Percentiles rank a stretch among this genome's conserved stretches.
Conservation (phyloP, 2,797 vertebrate species). For the Vespertilio murinus region DNA sequence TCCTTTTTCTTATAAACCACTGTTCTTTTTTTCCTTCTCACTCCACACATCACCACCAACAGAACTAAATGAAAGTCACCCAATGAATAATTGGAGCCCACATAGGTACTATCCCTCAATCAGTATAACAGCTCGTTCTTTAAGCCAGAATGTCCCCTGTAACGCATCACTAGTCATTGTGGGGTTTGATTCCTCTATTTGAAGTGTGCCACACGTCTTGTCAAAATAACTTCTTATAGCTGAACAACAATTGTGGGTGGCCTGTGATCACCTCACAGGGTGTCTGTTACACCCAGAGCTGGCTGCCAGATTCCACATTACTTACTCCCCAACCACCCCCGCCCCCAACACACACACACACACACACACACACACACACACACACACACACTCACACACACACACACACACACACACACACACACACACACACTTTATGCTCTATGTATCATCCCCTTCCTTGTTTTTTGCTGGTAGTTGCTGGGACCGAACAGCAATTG, state of each 20-base stretch:
- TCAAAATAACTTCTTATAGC: slow-evolving; percentile 73
- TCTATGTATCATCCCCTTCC: slow-evolving; percentile 70
- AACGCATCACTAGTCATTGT: slow-evolving; percentile 9
- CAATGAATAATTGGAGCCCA: background rate
- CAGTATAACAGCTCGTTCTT: slow-evolving; percentile 6
- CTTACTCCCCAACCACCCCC: slow-evolving; percentile 14
- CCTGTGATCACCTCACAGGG: slow-evolving; percentile 71
- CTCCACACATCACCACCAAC: no score
- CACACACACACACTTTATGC: slow-evolving; percentile 53
- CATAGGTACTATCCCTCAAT: background rate
- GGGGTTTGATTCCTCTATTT: slow-evolving; percentile 49
- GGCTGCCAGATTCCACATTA: slow-evolving; percentile 68
- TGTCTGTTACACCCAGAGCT: slow-evolving; percentile 69
- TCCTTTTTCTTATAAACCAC: background rate
- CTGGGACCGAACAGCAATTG: slow-evolving; percentile 73
- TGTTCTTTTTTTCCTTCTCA: background rate
- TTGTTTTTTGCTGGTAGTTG: slow-evolving; percentile 69
- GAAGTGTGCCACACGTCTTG: slow-evolving; percentile 53
- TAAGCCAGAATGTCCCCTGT: slow-evolving; percentile 3
- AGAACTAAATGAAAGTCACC: background rate
- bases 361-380: background rate
- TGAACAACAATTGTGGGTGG: slow-evolving; percentile 68
- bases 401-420: background rate
- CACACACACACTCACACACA: slow-evolving; percentile 2
- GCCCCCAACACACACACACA: background rate